phyloP scores from a whole-genome alignment of 2,113 vertebrate genomes.

The Actinemys pallida region DNA sequence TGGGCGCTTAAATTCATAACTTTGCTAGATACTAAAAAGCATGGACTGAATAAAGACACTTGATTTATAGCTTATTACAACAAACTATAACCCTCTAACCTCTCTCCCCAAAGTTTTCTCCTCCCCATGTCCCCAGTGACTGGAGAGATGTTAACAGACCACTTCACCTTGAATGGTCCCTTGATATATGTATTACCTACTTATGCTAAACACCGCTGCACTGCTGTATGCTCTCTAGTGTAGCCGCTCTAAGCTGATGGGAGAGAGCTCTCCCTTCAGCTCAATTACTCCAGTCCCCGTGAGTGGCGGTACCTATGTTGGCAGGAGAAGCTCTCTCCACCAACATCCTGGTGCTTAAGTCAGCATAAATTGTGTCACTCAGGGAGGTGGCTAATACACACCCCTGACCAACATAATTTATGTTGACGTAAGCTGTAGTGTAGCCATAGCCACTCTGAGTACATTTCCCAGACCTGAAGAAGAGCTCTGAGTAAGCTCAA shows the following conservation, averaged over 20 bases:
- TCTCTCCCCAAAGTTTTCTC: too few species aligned
- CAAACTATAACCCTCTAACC: too few species aligned
- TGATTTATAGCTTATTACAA: too few species aligned
- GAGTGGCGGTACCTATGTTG: neutral
- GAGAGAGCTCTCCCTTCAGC: neutral
- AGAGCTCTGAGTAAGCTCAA: neutral
- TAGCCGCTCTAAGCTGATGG: neutral
- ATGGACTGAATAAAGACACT: too few species aligned
- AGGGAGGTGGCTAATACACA: too few species aligned
- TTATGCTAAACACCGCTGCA: neutral
- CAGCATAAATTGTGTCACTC: too few species aligned
- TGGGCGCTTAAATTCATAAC: too few species aligned
- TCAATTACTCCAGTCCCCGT: neutral
- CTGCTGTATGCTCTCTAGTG: neutral
- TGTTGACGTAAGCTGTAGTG: neutral
- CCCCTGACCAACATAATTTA: too few species aligned
- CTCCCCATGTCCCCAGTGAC: too few species aligned
- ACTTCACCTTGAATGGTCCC: neutral
- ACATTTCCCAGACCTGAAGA: neutral
- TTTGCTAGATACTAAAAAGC: too few species aligned
- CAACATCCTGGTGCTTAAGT: too few species aligned
- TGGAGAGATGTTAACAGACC: neutral
- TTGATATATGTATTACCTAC: neutral
- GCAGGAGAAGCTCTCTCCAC: neutral
- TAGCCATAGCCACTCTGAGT: neutral